Percentiles rank a stretch among this genome's conserved stretches.
phyloP scores from a whole-genome alignment of 1,140 invertebrate species.

The Brachionus paranguensis region DNA sequence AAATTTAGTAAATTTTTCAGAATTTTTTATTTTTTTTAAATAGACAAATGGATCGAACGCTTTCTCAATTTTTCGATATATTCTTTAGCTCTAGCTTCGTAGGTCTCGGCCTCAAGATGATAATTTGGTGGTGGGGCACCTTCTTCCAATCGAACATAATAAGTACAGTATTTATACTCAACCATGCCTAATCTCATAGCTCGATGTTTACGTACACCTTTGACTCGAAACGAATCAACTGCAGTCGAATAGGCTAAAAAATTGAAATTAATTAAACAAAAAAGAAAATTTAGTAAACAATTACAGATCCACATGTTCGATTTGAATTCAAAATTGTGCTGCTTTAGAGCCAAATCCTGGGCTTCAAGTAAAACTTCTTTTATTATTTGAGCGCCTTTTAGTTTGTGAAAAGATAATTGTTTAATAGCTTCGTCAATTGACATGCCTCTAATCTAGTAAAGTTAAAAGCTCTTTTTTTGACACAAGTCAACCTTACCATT shows the following conservation, averaged over 20 bases:
- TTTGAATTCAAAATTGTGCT: slow-evolving; percentile 88
- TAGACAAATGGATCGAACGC: slow-evolving; percentile 28
- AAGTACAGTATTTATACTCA: slow-evolving; percentile 74
- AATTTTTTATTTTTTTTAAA: slow-evolving; percentile 7
- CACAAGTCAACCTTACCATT: slow-evolving; percentile 59
- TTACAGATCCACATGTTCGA: slow-evolving; percentile 77
- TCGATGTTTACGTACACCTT: slow-evolving; percentile 76
- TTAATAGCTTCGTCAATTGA: slow-evolving; percentile 81
- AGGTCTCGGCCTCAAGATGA: slow-evolving; percentile 5
- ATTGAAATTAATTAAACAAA: slow-evolving; percentile 41
- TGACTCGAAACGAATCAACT: slow-evolving; percentile 68
- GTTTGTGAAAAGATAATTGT: slow-evolving; percentile 62
- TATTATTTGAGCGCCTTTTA: slow-evolving; percentile 73
- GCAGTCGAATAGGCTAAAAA: slow-evolving; percentile 75
- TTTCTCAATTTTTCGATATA: slow-evolving; percentile 32
- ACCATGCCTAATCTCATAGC: slow-evolving; percentile 65
- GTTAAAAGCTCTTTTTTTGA: slow-evolving; percentile 6
- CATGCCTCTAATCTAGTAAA: slow-evolving; percentile 67
- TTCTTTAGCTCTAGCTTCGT: slow-evolving; percentile 31
- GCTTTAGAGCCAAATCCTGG: slow-evolving; percentile 72
- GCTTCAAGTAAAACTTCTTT: slow-evolving; percentile 75
- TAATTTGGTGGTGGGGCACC: slow-evolving; percentile 68
- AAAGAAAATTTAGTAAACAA: background rate
- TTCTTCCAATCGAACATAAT: slow-evolving; percentile 83
- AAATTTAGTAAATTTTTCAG: background rate